phyloP scores from a whole-genome alignment of 2,797 vertebrate genomes.

The Iguana delicatissima region DNA sequence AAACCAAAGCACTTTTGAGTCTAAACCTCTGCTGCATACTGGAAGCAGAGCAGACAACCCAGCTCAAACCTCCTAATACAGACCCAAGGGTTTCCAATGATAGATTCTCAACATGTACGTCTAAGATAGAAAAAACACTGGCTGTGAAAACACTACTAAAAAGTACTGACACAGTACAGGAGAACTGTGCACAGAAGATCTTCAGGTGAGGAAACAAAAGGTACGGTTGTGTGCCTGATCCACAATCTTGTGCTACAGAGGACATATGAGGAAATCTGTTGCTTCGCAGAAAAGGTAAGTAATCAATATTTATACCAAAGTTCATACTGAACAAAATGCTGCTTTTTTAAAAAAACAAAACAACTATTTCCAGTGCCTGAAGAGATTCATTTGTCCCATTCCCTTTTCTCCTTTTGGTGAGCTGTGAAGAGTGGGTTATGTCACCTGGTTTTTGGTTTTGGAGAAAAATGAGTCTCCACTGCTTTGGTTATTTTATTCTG shows the following conservation, averaged over 20 bases:
- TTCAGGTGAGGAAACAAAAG: background rate
- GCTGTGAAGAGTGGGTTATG: background rate
- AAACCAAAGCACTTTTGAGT: background rate
- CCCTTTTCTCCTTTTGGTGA: background rate
- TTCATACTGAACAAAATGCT: background rate
- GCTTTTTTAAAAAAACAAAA: background rate
- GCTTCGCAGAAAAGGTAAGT: no score
- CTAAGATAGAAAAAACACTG: background rate
- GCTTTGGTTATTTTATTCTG: background rate
- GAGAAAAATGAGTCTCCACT: background rate
- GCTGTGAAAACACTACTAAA: background rate
- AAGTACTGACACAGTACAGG: background rate
- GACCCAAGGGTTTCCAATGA: background rate
- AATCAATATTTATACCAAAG: background rate
- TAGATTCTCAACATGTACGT: background rate
- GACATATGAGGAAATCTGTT: background rate
- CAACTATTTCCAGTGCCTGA: background rate
- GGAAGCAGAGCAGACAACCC: background rate
- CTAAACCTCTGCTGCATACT: background rate
- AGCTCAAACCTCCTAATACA: background rate
- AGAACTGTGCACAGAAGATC: background rate
- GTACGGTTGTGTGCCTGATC: background rate
- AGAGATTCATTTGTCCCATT: background rate
- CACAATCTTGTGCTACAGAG: background rate
- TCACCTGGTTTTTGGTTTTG: background rate